phyloP scores from a whole-genome alignment of 92 coral and sea anemone genomes.

The Phenganax marumi region DNA sequence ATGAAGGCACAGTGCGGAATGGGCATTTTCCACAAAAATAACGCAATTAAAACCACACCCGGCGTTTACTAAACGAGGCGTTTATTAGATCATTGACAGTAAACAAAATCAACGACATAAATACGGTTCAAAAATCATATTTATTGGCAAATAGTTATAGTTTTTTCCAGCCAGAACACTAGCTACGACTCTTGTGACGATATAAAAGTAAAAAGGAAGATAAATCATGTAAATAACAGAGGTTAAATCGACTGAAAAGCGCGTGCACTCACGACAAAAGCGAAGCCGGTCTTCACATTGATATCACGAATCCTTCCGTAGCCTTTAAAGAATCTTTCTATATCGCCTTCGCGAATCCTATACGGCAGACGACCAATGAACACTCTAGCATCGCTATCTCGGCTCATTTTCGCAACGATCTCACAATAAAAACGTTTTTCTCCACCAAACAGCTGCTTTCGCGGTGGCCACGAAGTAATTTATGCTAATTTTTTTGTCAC shows the following conservation, averaged over 20 bases:
- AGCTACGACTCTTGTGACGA: too few species aligned
- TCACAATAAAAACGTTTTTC: background rate
- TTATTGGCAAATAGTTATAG: too few species aligned
- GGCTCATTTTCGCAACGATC: conserved; percentile 63
- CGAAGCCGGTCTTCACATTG: conserved; percentile 89
- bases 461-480: background rate
- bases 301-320: conserved; percentile 90
- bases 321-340: conserved; percentile 84
- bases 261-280: conserved; percentile 77
- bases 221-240: background rate
- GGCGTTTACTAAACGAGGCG: too few species aligned
- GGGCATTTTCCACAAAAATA: too few species aligned
- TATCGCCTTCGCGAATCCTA: conserved; percentile 72
- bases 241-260: background rate
- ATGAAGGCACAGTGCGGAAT: too few species aligned
- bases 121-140: too few species aligned
- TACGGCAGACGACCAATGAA: conserved; percentile 91
- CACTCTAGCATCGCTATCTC: conserved; percentile 86
- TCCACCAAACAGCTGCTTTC: background rate
- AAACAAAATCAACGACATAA: too few species aligned
- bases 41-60: too few species aligned
- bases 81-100: too few species aligned
- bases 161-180: too few species aligned
- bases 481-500: background rate
- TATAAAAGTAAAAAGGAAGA: background rate